A percentile compares a stretch with the other conserved stretches of the same genome.
These are phyloP conservation scores for Lepeophtheirus nordmannii DNA, from an alignment of 2,888 invertebrate species.

Conservation along the genomic window DNA sequence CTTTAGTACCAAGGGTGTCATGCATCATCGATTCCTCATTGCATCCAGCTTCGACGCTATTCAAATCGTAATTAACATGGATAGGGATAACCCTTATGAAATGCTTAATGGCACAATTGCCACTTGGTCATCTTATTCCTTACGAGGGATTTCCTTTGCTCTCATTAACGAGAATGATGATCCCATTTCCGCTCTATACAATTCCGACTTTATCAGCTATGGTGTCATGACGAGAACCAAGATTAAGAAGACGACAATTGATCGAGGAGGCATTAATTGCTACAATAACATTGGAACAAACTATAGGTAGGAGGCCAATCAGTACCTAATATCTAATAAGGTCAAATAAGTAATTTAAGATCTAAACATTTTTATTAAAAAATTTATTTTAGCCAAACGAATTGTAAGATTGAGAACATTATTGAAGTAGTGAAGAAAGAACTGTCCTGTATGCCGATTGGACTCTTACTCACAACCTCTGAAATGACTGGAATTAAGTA, in stretches of 20 bases:
- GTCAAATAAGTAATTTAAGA: background rate
- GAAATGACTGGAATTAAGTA: background rate
- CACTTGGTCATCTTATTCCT: background rate
- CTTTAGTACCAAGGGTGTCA: conserved; percentile 1
- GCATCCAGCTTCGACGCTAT: background rate
- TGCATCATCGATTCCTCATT: background rate
- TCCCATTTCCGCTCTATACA: background rate
- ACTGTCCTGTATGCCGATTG: background rate
- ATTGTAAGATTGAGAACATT: background rate
- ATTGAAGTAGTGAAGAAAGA: background rate
- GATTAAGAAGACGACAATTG: background rate
- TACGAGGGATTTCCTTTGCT: background rate
- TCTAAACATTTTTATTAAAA: background rate
- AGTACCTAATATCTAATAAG: background rate
- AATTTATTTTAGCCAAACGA: background rate
- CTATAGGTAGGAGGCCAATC: background rate
- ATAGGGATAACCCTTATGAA: background rate
- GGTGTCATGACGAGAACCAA: background rate
- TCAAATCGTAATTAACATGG: background rate
- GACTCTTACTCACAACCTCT: background rate
- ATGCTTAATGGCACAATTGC: background rate
- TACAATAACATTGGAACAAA: background rate
- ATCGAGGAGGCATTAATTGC: background rate
- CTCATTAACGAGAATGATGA: background rate
- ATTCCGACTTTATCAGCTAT: background rate